Evolutionary conservation across 2,797 vertebrate species (phyloP).

Genomic region (Yasuhikotakia modesta): DNA sequence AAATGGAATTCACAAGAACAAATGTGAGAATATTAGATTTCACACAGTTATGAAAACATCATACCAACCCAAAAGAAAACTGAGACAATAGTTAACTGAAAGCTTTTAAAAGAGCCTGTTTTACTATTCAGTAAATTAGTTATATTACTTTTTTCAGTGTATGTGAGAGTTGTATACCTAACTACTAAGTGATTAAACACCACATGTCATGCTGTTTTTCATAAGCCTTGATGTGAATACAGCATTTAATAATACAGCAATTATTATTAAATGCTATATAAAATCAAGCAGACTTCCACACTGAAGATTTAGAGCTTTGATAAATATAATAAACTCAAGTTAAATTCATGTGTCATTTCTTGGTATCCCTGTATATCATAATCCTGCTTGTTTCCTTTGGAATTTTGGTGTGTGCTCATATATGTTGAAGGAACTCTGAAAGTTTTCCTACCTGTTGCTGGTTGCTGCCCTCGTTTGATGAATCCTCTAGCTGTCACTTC

Average conservation of each 20-base stretch:
- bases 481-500: slow-evolving; percentile 48
- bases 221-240: slow-evolving; percentile 1
- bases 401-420: too few species aligned
- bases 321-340: slow-evolving; percentile 57
- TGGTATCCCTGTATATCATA: background rate
- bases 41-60: background rate
- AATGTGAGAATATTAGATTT: background rate
- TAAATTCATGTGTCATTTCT: background rate
- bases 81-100: background rate
- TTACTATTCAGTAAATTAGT: background rate
- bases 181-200: too few species aligned
- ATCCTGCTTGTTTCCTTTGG: slow-evolving; percentile 19
- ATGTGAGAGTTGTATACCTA: background rate
- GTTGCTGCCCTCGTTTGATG: slow-evolving; percentile 77
- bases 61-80: background rate
- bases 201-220: background rate
- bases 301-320: slow-evolving; percentile 63
- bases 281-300: slow-evolving; percentile 52
- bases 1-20: background rate
- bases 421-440: slow-evolving; percentile 25
- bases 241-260: too few species aligned
- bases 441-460: slow-evolving; percentile 78
- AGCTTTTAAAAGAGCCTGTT: background rate
- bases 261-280: too few species aligned
- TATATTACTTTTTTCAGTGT: background rate